Percentiles rank a stretch among this genome's conserved stretches.
phyloP scores from a whole-genome alignment of 2,797 vertebrate species.

The Masticophis lateralis region DNA sequence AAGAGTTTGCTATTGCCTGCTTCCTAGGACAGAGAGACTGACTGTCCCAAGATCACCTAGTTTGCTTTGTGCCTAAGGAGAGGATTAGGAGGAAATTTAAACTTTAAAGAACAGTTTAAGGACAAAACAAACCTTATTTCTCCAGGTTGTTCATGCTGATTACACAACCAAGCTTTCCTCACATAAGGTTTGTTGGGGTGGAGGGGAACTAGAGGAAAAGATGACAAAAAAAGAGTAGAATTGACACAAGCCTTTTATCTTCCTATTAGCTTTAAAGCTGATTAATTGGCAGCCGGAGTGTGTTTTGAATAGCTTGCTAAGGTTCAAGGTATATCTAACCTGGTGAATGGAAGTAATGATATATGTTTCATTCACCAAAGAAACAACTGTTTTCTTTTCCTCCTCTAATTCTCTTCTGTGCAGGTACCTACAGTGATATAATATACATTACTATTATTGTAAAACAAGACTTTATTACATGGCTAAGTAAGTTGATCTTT shows the following conservation, averaged over 20 bases:
- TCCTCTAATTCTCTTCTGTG: conserved; percentile 69
- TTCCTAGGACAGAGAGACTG: too few relatives aligned
- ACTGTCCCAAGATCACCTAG: too few relatives aligned
- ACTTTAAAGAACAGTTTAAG: background rate
- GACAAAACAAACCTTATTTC: background rate
- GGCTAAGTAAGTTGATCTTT: conserved; percentile 84
- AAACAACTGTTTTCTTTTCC: conserved; percentile 76
- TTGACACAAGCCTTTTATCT: conserved; percentile 48
- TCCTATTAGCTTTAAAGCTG: conserved; percentile 49
- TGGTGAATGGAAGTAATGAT: conserved; percentile 71
- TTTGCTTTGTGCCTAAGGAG: background rate
- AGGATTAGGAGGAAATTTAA: background rate
- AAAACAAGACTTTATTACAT: conserved; percentile 84
- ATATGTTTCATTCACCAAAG: conserved; percentile 71
- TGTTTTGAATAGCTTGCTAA: conserved; percentile 62
- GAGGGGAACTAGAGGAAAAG: background rate
- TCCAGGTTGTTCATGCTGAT: background rate
- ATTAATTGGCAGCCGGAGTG: conserved; percentile 58
- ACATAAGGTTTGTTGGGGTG: conserved; percentile 5
- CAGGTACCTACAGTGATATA: conserved; percentile 71
- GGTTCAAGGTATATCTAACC: conserved; percentile 65
- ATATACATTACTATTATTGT: conserved; percentile 75
- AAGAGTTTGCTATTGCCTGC: too few relatives aligned
- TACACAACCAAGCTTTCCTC: background rate
- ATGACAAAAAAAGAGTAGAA: conserved; percentile 30